phyloP scores from a whole-genome alignment of 2,113 vertebrate species.

The Platycercus adscitus region DNA sequence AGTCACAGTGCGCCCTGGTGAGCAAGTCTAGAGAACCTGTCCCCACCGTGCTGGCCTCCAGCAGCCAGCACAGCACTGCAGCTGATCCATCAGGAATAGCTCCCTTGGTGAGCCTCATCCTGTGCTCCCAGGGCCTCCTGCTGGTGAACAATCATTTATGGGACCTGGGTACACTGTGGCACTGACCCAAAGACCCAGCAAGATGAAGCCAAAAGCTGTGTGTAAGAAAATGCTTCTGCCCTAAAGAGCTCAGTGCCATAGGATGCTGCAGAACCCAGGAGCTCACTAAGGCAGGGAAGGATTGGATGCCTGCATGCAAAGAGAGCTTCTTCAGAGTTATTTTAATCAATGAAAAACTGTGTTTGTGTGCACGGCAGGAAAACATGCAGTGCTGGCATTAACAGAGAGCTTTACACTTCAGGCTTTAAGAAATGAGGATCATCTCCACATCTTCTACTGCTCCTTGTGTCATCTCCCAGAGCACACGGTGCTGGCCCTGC shows the following conservation, averaged over 20 bases:
- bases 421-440: neutral
- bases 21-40: neutral
- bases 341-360: neutral
- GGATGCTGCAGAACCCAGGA: neutral
- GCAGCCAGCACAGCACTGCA: neutral
- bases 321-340: neutral
- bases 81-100: neutral
- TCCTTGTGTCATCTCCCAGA: neutral
- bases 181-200: neutral
- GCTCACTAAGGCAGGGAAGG: neutral
- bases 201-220: neutral
- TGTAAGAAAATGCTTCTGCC: neutral
- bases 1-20: neutral
- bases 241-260: neutral
- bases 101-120: neutral
- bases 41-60: rapidly evolving
- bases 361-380: neutral
- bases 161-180: neutral
- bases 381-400: neutral
- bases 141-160: neutral
- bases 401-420: neutral
- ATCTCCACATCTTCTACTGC: neutral
- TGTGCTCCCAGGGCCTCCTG: neutral
- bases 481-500: neutral
- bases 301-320: neutral